These are phyloP conservation scores for Prunella strophiata DNA, from an alignment of 2,797 vertebrate species.

Conservation along the genomic window DNA sequence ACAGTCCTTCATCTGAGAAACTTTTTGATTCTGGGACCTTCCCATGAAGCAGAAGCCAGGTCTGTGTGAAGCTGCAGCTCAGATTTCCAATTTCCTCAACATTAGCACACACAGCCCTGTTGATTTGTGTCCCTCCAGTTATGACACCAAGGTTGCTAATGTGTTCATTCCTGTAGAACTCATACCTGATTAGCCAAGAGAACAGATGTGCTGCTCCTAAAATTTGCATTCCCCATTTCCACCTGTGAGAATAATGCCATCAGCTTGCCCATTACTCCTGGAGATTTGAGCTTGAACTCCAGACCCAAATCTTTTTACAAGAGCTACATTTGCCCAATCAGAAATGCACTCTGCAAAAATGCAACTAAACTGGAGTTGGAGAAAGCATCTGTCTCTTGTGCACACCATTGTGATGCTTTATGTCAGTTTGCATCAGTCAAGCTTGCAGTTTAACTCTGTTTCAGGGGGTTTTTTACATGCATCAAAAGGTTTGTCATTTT, in stretches of 20 bases:
- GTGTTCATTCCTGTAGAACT: constrained; percentile 36
- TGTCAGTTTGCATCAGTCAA: constrained; percentile 65
- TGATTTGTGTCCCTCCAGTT: constrained; percentile 38
- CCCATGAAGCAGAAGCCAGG: background rate
- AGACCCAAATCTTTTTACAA: constrained; percentile 42
- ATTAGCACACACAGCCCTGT: background rate
- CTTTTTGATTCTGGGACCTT: background rate
- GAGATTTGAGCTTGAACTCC: constrained; percentile 42
- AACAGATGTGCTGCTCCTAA: constrained; percentile 54
- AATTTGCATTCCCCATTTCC: constrained; percentile 57
- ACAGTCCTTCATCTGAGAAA: background rate
- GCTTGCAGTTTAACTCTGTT: constrained; percentile 66
- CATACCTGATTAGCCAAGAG: constrained; percentile 9
- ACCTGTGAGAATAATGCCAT: constrained; percentile 34
- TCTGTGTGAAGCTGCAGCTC: background rate
- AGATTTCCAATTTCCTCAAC: background rate
- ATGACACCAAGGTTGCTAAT: constrained; percentile 9
- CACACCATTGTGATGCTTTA: constrained; percentile 49
- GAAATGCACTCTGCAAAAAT: constrained; percentile 1
- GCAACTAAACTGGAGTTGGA: constrained; percentile 16
- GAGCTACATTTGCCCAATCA: background rate
- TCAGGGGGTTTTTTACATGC: background rate
- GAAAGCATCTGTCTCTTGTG: constrained; percentile 64
- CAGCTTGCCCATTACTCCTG: background rate
- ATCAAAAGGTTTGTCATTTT: constrained; percentile 72